A percentile compares a stretch with the other conserved stretches of the same genome.
phyloP scores from a whole-genome alignment of 2,797 vertebrate genomes.

The Benthosema pterotum region DNA sequence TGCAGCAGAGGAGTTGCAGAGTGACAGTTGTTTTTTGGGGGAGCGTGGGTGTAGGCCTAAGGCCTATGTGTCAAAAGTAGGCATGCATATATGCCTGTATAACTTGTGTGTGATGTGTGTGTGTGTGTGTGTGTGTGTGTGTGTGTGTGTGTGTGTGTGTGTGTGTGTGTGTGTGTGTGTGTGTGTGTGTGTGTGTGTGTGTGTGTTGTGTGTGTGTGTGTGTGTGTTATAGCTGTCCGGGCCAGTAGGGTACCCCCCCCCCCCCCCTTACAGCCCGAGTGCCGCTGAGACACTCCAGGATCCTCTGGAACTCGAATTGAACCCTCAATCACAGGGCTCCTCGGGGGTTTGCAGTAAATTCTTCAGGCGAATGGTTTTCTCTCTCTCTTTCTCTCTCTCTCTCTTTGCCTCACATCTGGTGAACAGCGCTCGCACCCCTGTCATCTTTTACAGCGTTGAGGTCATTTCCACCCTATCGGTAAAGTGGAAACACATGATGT shows the following conservation, averaged over 20 bases:
- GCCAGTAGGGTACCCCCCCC: constrained; percentile 40
- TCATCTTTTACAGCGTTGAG: constrained; percentile 84
- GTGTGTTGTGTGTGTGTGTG: background rate
- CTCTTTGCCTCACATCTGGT: constrained; percentile 79
- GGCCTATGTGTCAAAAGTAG: constrained; percentile 22
- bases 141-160: constrained; percentile 9
- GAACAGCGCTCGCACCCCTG: constrained; percentile 79
- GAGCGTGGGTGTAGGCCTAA: constrained; percentile 14
- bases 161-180: constrained; percentile 21
- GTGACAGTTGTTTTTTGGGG: constrained; percentile 63
- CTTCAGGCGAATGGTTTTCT: constrained; percentile 79
- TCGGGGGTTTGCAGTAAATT: constrained; percentile 81
- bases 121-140: constrained; percentile 24
- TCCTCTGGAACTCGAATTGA: constrained; percentile 77
- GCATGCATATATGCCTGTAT: background rate
- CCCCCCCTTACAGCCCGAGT: constrained; percentile 25
- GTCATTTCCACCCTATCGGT: constrained; percentile 83
- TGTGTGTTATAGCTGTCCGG: constrained; percentile 20
- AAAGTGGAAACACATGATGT: constrained; percentile 83
- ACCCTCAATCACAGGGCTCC: constrained; percentile 80
- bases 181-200: constrained; percentile 2
- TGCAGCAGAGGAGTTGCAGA: constrained; percentile 70
- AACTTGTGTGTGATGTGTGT: constrained; percentile 3
- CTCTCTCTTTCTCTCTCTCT: constrained; percentile 55
- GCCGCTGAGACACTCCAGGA: constrained; percentile 76